Evolutionary conservation across 2,113 vertebrate species (phyloP).

Genomic region (Melanerpes formicivorus): DNA sequence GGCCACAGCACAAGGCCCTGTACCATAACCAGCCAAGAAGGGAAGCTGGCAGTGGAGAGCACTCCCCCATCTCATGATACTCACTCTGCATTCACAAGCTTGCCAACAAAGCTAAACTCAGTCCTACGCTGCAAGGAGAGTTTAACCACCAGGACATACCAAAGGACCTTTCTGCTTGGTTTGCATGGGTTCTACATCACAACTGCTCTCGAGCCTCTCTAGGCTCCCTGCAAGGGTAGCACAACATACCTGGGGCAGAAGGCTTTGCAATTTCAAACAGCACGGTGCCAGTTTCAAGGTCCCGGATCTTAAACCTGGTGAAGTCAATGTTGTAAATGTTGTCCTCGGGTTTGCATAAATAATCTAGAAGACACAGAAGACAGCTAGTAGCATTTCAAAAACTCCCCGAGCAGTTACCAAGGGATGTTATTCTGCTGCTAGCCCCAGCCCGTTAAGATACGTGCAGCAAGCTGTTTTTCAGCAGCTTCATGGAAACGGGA

Average conservation of each 20-base stretch:
- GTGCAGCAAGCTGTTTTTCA: background rate
- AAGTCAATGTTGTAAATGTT: conserved; percentile 96
- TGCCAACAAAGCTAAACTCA: background rate
- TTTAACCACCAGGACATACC: background rate
- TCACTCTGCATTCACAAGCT: background rate
- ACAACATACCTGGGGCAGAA: conserved; percentile 82
- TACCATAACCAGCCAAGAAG: background rate
- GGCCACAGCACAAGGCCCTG: background rate
- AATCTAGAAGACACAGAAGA: conserved; percentile 78
- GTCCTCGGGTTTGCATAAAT: conserved; percentile 95
- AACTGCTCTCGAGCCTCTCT: background rate
- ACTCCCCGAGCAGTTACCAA: background rate
- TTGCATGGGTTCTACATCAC: background rate
- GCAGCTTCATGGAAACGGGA: background rate
- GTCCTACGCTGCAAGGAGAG: background rate
- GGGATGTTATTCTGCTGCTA: background rate
- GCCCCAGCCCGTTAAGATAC: background rate
- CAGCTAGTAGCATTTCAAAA: background rate
- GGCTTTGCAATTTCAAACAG: conserved; percentile 99
- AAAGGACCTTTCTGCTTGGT: background rate
- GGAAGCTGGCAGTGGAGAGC: background rate
- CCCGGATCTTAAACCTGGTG: conserved; percentile 97
- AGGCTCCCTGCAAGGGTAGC: fast-evolving
- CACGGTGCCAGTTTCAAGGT: conserved; percentile 93
- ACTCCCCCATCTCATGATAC: background rate